A percentile compares a stretch with the other conserved stretches of the same genome.
Conservation (phyloP, 2,797 vertebrate genomes). For the Neomorphus geoffroyi region DNA sequence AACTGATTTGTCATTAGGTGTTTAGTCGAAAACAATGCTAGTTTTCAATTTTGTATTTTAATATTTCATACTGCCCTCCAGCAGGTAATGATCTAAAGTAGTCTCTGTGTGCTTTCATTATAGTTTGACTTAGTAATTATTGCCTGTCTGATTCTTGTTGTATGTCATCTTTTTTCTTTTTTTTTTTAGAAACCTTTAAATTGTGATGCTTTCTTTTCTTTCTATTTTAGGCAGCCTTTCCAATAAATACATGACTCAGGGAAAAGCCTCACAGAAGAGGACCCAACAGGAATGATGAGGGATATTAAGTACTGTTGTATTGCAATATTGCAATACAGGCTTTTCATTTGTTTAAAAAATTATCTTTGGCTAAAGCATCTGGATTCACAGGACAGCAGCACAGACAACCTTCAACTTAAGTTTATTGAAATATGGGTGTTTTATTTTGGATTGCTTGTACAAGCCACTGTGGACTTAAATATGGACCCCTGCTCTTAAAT, state of each 20-base stretch:
- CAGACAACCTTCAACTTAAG: conserved; percentile 56
- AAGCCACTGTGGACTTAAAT: conserved; percentile 62
- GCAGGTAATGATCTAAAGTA: neutral
- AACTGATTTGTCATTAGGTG: neutral
- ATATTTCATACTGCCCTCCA: neutral
- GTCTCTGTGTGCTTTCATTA: neutral
- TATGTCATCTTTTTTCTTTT: neutral
- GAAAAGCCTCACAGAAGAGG: conserved; percentile 84
- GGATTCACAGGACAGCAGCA: conserved; percentile 72
- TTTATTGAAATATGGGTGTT: conserved; percentile 49
- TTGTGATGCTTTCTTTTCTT: conserved; percentile 45
- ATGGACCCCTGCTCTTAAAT: conserved; percentile 45
- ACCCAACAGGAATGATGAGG: conserved; percentile 85
- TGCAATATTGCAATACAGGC: conserved; percentile 47
- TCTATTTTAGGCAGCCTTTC: conserved; percentile 84
- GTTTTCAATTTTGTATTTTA: neutral
- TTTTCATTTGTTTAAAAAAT: conserved; percentile 45
- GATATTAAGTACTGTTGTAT: conserved; percentile 57
- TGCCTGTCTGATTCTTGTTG: neutral
- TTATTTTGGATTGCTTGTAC: conserved; percentile 67
- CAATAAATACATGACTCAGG: conserved; percentile 84
- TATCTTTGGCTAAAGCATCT: conserved; percentile 56
- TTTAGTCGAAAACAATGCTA: neutral
- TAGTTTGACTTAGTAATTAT: neutral
- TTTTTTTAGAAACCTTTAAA: neutral